phyloP scores from a whole-genome alignment of 2,797 vertebrate species.

The Pangasius macronema region DNA sequence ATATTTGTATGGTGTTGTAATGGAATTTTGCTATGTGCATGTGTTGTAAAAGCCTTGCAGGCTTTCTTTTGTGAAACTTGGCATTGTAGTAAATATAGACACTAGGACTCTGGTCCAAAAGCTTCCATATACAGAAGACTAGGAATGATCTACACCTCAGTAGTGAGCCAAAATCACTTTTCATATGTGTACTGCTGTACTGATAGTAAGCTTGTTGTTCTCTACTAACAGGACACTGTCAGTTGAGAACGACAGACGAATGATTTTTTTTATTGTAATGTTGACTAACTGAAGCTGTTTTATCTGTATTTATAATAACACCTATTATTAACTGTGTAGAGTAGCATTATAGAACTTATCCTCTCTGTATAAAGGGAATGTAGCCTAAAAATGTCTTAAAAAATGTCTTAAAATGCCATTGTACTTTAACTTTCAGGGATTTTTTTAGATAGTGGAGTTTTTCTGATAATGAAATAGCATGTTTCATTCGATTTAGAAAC shows the following conservation, averaged over 20 bases:
- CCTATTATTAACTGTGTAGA: conserved; percentile 67
- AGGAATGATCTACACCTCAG: conserved; percentile 29
- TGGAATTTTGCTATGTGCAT: conserved; percentile 72
- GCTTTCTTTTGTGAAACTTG: conserved; percentile 65
- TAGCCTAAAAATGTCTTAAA: conserved; percentile 57
- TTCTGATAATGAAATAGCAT: conserved; percentile 15
- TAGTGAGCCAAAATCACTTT: conserved; percentile 25
- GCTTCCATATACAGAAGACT: conserved; percentile 30
- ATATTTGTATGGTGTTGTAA: conserved; percentile 67
- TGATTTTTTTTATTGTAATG: neutral
- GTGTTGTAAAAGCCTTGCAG: conserved; percentile 77
- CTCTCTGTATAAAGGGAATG: conserved; percentile 54
- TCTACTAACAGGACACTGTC: conserved; percentile 35
- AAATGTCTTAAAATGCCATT: too few species aligned
- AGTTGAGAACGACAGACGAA: conserved; percentile 12
- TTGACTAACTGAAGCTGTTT: conserved; percentile 51
- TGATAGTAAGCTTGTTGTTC: conserved; percentile 18
- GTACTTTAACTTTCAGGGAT: conserved; percentile 71
- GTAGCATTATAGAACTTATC: conserved; percentile 49
- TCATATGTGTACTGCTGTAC: conserved; percentile 24
- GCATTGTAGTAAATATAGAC: conserved; percentile 57
- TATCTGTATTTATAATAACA: conserved; percentile 57
- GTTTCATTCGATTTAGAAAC: conserved; percentile 20
- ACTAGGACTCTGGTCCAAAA: conserved; percentile 47
- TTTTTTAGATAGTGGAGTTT: conserved; percentile 60